Evolutionary conservation across 2,797 vertebrate genomes (phyloP), one percentile per base, ranked within the genome.

Genomic region (Manis crassicaudata): DNA sequence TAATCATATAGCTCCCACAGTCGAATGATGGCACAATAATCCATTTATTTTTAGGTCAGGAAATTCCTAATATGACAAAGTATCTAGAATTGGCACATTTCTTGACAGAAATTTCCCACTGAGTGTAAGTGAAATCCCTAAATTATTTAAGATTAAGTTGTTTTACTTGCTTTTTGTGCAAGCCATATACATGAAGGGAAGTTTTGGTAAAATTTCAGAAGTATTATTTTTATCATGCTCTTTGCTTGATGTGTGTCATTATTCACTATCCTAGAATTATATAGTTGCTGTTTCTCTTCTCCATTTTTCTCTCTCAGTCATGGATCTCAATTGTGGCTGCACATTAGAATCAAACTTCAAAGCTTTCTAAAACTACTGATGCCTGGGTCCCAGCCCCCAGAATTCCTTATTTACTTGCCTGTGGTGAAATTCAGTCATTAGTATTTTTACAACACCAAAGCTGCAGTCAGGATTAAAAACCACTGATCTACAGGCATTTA

Each of bases 61-160:
- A 72, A 81, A 89, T 73, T 80, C 46, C 60, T 58, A 84, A 12
- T 43, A 80, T 35, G 54, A 73, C 17, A 40, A 77, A 84, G n/a
- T 82, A 17, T 62, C 84, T 73, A 68, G 62, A 90, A 73, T 17
- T 88, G 62, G n/a, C 32, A 93, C 13, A 77, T 94, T 95, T 96
- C 60, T 91, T 72, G 32, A 88, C 21, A 90, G 58, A 96, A 96
- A 82, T 58, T 89, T 76, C 65, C 63, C 63, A 46, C 0, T 93
- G 35, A 82, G n/a, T 84, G 67, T 86, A 93, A 90, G 77, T 37
- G 46, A 88, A 90, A 80, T 86, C 25, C 73, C 14, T 67, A 65
- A 16, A 37, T 76, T 72, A 77, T 13, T 37, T 75, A 95, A 43
- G 23, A 82, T 1, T 60, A 62, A 88, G 35, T 25, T 68, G 11